Percentiles rank a stretch among this genome's conserved stretches.
Evolutionary conservation across 37 sponge, comb jelly and placozoan genomes (phyloP).

Genomic region (Aplysina aerophoba): DNA sequence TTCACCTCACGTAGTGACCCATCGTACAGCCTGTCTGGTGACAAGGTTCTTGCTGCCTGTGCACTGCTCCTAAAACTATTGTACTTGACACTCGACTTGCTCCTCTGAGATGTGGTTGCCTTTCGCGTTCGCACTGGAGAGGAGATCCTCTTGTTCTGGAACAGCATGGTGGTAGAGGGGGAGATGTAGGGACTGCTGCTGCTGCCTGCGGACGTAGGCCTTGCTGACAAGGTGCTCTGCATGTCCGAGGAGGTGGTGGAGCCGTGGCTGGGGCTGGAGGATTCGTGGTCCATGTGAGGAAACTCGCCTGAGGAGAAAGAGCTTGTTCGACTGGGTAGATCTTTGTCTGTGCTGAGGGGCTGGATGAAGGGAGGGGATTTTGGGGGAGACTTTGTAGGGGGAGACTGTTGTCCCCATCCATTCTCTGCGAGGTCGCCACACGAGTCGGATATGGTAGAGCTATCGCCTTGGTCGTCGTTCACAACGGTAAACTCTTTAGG

Average conservation of each 20-base stretch:
- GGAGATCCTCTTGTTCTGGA: neutral
- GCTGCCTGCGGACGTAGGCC: neutral
- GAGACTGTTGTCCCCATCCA: neutral
- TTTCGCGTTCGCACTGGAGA: slow-evolving; percentile 2
- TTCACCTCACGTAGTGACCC: slow-evolving; percentile 51
- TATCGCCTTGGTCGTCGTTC: neutral
- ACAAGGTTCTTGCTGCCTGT: neutral
- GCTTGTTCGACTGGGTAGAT: too few species aligned
- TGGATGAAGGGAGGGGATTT: slow-evolving; percentile 3
- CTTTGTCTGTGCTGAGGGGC: too few species aligned
- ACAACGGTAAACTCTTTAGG: too few species aligned
- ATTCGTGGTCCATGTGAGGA: too few species aligned
- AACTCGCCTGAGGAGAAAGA: too few species aligned
- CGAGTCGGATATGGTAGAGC: neutral
- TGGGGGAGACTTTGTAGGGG: neutral
- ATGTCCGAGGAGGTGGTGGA: too few species aligned
- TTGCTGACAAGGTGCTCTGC: neutral
- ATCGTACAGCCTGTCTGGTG: neutral
- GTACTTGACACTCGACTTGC: neutral
- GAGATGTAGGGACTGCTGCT: neutral
- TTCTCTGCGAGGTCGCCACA: neutral
- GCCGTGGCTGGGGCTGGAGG: too few species aligned
- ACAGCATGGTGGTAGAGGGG: slow-evolving; percentile 1
- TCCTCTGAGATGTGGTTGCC: neutral
- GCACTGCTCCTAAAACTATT: neutral